Conservation (phyloP, 2,113 vertebrate genomes). For the Cairina moschata region DNA sequence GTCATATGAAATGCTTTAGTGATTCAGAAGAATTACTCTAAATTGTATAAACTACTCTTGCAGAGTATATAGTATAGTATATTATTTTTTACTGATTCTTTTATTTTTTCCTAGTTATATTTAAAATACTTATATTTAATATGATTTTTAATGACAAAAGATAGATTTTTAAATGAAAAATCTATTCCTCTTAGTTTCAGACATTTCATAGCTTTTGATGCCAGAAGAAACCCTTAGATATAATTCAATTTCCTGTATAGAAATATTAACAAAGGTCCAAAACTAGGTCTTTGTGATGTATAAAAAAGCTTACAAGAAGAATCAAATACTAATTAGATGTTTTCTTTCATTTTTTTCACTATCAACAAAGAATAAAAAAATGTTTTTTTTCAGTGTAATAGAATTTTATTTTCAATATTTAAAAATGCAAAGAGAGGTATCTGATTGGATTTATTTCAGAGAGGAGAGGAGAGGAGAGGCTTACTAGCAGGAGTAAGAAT, state of each 20-base stretch:
- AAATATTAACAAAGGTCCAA: background rate
- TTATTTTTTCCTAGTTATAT: background rate
- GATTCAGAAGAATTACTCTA: background rate
- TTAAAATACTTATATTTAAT: background rate
- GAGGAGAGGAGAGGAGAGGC: background rate
- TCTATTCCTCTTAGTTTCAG: background rate
- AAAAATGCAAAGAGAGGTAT: background rate
- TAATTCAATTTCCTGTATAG: background rate
- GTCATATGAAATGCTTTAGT: background rate
- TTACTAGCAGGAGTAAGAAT: background rate
- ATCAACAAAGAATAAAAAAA: background rate
- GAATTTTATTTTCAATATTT: background rate
- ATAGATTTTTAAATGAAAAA: background rate
- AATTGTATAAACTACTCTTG: background rate
- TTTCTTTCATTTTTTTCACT: background rate
- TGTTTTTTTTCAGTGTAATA: background rate
- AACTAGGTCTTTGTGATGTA: background rate
- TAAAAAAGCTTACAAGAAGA: background rate
- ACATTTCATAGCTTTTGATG: background rate
- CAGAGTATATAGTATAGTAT: background rate
- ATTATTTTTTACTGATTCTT: background rate
- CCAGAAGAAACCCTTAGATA: background rate
- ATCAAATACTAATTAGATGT: background rate
- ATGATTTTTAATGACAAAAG: background rate
- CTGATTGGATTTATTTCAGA: background rate